Percentiles rank a stretch among this genome's conserved stretches.
These are phyloP conservation scores for Diphyllodes magnificus DNA, from an alignment of 2,113 vertebrate genomes.

Conservation along the genomic window DNA sequence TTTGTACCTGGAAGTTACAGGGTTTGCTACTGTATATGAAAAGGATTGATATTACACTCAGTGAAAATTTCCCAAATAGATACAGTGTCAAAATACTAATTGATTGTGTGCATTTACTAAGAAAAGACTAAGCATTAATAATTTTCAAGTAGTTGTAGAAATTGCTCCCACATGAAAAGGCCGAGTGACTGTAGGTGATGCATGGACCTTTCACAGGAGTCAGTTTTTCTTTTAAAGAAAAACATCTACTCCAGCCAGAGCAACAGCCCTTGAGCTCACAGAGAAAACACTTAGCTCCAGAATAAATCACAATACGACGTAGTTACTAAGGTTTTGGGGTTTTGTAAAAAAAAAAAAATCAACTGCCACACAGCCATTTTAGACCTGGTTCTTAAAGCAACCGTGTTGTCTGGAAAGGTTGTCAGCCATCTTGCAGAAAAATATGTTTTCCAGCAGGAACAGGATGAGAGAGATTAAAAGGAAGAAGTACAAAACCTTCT, in stretches of 20 bases:
- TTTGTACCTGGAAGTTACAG: conserved; percentile 36
- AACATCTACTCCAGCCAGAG: background rate
- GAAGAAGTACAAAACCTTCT: background rate
- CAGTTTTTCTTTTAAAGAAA: background rate
- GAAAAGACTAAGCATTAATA: background rate
- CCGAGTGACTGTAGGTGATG: background rate
- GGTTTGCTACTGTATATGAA: background rate
- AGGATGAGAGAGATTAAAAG: background rate
- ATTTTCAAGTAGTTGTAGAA: background rate
- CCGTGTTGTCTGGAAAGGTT: background rate
- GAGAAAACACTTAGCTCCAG: background rate
- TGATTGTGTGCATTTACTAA: background rate
- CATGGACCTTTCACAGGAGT: background rate
- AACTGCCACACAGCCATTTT: background rate
- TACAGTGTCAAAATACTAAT: background rate
- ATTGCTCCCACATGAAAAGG: background rate
- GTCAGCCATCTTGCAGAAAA: conserved; percentile 29
- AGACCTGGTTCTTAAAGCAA: background rate
- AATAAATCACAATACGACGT: background rate
- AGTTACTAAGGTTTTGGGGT: background rate
- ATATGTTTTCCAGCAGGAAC: background rate
- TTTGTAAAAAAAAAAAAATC: background rate
- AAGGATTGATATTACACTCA: background rate
- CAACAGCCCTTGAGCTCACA: background rate
- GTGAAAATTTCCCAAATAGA: background rate